Conservation (phyloP, 2,888 invertebrate genomes). For the Cyclophora albipunctata region DNA sequence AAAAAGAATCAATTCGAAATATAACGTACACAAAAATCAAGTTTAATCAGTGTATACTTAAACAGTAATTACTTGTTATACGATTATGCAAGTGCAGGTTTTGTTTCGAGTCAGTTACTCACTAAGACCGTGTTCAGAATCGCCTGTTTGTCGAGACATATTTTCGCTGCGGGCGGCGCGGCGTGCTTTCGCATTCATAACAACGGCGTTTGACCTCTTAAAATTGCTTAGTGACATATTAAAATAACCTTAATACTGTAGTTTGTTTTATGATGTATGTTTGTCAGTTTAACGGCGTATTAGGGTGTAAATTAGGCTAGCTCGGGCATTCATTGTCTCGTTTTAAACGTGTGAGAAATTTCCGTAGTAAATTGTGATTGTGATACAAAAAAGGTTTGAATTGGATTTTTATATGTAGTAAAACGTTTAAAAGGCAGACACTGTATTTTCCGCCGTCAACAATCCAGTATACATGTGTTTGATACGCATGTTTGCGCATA, state of each 20-base stretch:
- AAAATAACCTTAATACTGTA: conserved; percentile 22
- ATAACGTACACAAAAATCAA: too few species aligned
- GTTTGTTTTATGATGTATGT: background rate
- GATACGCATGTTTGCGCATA: conserved; percentile 50
- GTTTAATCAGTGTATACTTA: too few species aligned
- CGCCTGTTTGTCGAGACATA: conserved; percentile 60
- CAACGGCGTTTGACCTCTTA: conserved; percentile 55
- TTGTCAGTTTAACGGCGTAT: too few species aligned
- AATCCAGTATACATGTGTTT: conserved; percentile 48
- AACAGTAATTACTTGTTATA: conserved; percentile 3
- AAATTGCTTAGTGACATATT: conserved; percentile 54
- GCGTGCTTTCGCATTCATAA: conserved; percentile 71
- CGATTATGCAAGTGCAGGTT: conserved; percentile 48
- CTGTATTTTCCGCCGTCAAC: conserved; percentile 59
- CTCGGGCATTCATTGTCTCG: background rate
- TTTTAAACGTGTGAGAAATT: too few species aligned
- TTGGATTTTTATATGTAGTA: conserved; percentile 1
- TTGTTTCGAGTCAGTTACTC: conserved; percentile 45
- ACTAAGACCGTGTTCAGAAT: conserved; percentile 51
- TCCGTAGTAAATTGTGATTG: too few species aligned
- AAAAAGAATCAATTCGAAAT: too few species aligned
- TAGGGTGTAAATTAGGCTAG: too few species aligned
- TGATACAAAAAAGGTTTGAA: too few species aligned
- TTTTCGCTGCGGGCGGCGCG: conserved; percentile 53
- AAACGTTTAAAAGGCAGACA: conserved; percentile 48